Evolutionary conservation across 2,113 vertebrate genomes (phyloP), one percentile per base, ranked within the genome.

Genomic region (Atrichornis clamosus): DNA sequence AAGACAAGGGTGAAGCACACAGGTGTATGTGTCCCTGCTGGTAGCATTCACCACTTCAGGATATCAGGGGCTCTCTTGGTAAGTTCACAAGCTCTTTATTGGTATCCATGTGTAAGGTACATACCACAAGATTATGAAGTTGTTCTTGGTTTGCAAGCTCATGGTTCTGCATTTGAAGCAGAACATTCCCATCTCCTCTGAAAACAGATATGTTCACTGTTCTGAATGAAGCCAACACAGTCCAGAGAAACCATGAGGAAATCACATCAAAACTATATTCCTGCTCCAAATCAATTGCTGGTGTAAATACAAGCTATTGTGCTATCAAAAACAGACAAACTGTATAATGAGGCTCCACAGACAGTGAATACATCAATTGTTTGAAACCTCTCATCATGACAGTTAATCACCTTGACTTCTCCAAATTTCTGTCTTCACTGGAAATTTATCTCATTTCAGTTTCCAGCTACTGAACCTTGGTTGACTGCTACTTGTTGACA

Each of bases 101-200:
- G 42, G 21, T 27, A 77, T 5, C 6, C 0, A 2, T 3, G 2
- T 10, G 3, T 46, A 59, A 63, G 11, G 41, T 10, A 80, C 30
- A 7, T 15, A 13, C 59, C 55, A 15, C 76, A 73, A 68, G 41
- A 41, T 42, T 39, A 74, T 5, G 23, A 58, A 5, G 0, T 15
- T 49, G 15, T 18, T 84, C 30, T 6, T 44, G n/a, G 13, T 58
- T 78, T 63, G 65, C 37, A 82, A 53, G 39, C 24, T 84, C 37
- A 37, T 24, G 11, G 28, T 30, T 82, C 39, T 56, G 26, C 39
- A 50, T 33, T 15, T 76, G 63, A 87, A 72, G 47, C 15, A 44
- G 50, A 79, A 52, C 5, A 21, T 15, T 55, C 35, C 37, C 1
- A 3, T 52, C 72, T 74, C 35, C 47, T 82, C 72, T 70, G 37